Evolutionary conservation across 2,797 vertebrate species (phyloP).

Genomic region (Champsocephalus esox): DNA sequence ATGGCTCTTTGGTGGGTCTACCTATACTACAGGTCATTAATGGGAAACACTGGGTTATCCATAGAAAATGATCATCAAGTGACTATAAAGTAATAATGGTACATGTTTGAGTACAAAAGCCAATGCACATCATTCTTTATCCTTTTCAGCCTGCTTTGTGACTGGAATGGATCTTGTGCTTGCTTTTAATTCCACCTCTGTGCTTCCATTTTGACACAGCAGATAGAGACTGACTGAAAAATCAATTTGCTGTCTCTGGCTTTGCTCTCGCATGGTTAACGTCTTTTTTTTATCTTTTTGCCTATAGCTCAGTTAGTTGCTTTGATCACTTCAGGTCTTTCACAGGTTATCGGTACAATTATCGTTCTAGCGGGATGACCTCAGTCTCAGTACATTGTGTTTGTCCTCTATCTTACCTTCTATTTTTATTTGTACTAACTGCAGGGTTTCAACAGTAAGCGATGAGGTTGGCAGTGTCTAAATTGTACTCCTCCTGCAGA

Average conservation of each 20-base stretch:
- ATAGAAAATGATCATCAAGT: too few relatives aligned
- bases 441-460: constrained; percentile 4
- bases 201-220: not conserved
- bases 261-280: too few relatives aligned
- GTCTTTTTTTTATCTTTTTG: not conserved
- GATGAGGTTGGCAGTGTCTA: constrained; percentile 22
- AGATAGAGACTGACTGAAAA: not conserved
- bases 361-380: not conserved
- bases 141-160: not conserved
- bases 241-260: not conserved
- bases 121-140: not conserved
- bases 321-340: not conserved
- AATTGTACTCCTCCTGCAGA: constrained; percentile 13
- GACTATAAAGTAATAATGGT: too few relatives aligned
- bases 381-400: not conserved
- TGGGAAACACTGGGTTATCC: too few relatives aligned
- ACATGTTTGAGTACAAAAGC: too few relatives aligned
- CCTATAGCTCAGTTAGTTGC: not conserved
- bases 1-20: too few relatives aligned
- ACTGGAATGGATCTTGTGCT: not conserved
- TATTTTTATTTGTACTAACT: not conserved
- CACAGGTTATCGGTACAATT: not conserved
- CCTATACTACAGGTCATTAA: too few relatives aligned
- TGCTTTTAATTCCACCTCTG: not conserved
- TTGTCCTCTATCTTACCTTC: not conserved